Percentiles rank a stretch among this genome's conserved stretches.
Conservation (phyloP, 2,113 vertebrate species). For the Antennarius striatus region DNA sequence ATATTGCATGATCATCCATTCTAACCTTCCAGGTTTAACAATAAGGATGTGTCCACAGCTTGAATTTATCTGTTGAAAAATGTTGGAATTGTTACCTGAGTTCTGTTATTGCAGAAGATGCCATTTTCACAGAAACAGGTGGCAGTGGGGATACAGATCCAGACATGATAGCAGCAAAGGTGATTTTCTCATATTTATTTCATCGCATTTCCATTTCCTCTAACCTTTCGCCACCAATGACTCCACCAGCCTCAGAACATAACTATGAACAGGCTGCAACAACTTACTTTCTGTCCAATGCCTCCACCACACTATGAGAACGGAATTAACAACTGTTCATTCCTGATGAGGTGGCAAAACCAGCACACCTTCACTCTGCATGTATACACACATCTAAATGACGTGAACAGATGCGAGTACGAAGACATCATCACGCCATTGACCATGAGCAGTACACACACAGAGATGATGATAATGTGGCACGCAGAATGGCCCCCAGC, state of each 20-base stretch:
- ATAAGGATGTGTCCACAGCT: constrained; percentile 10
- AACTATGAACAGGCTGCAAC: constrained; percentile 64
- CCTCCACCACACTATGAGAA: constrained; percentile 48
- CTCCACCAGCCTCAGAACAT: constrained; percentile 50
- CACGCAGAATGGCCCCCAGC: constrained; percentile 40
- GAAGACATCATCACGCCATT: constrained; percentile 17
- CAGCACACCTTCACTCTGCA: constrained; percentile 41
- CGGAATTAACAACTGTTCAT: constrained; percentile 74
- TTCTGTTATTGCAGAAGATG: background rate
- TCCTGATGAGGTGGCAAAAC: constrained; percentile 61
- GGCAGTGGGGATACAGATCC: constrained; percentile 41
- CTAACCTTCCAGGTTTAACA: constrained; percentile 12
- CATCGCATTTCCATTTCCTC: constrained; percentile 57
- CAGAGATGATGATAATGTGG: constrained; percentile 22
- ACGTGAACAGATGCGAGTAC: constrained; percentile 36
- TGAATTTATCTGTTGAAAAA: constrained; percentile 38
- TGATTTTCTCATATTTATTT: constrained; percentile 53
- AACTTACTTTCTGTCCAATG: constrained; percentile 57
- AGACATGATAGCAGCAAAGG: constrained; percentile 37
- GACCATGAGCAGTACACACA: constrained; percentile 18
- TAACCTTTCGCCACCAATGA: constrained; percentile 62
- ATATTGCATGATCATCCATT: background rate
- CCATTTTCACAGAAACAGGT: constrained; percentile 50
- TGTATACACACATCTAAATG: constrained; percentile 19
- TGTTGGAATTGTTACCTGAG: background rate